Percentiles rank a stretch among this genome's conserved stretches.
These are phyloP conservation scores for Notamacropus eugenii DNA, from an alignment of 2,797 vertebrate genomes.

Conservation along the genomic window DNA sequence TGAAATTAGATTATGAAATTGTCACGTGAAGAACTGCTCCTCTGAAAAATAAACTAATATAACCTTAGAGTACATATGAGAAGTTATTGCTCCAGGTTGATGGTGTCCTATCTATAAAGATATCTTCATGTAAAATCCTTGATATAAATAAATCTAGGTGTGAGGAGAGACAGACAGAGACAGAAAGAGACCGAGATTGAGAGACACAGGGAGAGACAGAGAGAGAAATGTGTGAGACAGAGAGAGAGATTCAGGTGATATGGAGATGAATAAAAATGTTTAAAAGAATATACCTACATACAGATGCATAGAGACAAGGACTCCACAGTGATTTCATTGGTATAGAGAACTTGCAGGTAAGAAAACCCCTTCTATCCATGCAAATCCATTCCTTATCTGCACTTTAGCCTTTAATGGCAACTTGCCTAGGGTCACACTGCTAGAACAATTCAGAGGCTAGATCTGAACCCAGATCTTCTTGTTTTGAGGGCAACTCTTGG, in stretches of 20 bases:
- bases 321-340: background rate
- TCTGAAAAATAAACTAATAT: background rate
- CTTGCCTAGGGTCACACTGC: background rate
- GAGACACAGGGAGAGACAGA: background rate
- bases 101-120: background rate
- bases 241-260: background rate
- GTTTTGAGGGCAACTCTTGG: background rate
- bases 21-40: background rate
- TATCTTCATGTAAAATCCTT: background rate
- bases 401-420: background rate
- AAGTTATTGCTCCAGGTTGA: background rate
- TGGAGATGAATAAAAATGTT: background rate
- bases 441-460: background rate
- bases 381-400: background rate
- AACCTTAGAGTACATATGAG: background rate
- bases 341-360: background rate
- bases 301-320: background rate
- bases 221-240: no score
- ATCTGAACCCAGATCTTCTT: background rate
- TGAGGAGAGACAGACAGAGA: background rate
- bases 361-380: background rate
- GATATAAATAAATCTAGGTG: background rate
- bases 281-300: background rate
- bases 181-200: no score
- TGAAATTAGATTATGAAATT: constrained; percentile 37